A percentile compares a stretch with the other conserved stretches of the same genome.
phyloP scores from a whole-genome alignment of 2,888 invertebrate species.

The Nemapogon koenigi region DNA sequence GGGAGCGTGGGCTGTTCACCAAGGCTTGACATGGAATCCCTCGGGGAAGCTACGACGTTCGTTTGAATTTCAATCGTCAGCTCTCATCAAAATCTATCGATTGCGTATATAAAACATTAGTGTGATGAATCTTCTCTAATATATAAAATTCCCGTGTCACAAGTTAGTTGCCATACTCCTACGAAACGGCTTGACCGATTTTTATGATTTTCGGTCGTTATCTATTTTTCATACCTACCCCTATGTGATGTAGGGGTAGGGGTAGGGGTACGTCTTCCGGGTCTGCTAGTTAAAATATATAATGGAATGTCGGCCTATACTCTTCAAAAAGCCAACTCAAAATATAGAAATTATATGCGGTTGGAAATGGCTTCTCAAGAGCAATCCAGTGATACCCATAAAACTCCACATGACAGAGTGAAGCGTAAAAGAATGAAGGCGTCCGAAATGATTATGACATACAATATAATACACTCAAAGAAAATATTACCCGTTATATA shows the following conservation, averaged over 20 bases:
- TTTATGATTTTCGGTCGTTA: neutral
- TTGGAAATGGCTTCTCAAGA: slow-evolving; percentile 14
- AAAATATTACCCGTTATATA: no score
- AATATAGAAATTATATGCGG: slow-evolving; percentile 14
- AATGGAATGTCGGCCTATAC: slow-evolving; percentile 12
- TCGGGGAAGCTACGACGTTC: no score
- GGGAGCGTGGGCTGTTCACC: no score
- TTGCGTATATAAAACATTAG: no score
- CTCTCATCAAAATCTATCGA: no score
- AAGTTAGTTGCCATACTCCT: no score
- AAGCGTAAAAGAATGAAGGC: neutral
- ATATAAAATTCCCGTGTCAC: no score
- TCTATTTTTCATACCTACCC: neutral
- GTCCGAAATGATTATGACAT: neutral
- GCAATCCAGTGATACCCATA: slow-evolving; percentile 10
- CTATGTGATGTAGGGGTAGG: neutral
- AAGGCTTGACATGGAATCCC: neutral
- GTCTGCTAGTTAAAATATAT: slow-evolving; percentile 10
- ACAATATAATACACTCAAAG: no score
- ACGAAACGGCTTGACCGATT: no score
- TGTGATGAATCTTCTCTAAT: no score
- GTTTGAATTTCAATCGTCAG: no score
- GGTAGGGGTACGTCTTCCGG: slow-evolving; percentile 1
- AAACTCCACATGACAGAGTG: slow-evolving; percentile 10
- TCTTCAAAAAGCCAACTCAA: slow-evolving; percentile 12